phyloP scores from a whole-genome alignment of 2,797 vertebrate species.

The Anguilla anguilla region DNA sequence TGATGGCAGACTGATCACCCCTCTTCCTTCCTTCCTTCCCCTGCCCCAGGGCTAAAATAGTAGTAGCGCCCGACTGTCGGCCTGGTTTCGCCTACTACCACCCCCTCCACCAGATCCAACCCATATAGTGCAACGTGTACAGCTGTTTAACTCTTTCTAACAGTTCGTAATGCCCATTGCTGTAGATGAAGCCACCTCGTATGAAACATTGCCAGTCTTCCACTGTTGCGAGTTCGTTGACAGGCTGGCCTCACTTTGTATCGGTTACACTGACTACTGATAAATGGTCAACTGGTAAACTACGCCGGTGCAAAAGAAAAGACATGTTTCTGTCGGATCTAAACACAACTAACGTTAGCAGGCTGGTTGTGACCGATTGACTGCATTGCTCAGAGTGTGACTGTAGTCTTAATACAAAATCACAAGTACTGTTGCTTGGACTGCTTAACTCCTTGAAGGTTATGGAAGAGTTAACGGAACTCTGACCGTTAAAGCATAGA shows the following conservation, averaged over 20 bases:
- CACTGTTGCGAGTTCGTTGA: not conserved
- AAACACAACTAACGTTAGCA: not conserved
- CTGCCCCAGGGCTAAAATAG: constrained; percentile 64
- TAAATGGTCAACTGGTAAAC: not conserved
- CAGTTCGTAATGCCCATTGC: not conserved
- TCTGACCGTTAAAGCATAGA: not conserved
- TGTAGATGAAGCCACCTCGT: not conserved
- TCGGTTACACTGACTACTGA: not conserved
- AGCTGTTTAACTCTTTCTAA: not conserved
- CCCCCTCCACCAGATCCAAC: constrained; percentile 60
- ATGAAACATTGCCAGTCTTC: not conserved
- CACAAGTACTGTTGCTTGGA: not conserved
- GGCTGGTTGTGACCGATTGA: not conserved
- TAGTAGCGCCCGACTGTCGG: constrained; percentile 58
- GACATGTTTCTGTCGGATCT: not conserved
- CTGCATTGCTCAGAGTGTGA: not conserved
- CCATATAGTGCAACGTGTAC: constrained; percentile 48
- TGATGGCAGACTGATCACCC: constrained; percentile 28
- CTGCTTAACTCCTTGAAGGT: not conserved
- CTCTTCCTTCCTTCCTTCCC: constrained; percentile 39
- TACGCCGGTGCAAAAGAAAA: not conserved
- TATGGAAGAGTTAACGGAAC: not conserved
- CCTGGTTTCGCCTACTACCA: constrained; percentile 63
- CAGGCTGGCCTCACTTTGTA: not conserved
- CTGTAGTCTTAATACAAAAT: not conserved